Conservation (phyloP, 1,140 invertebrate genomes). For the Cyphomyrmex costatus region DNA sequence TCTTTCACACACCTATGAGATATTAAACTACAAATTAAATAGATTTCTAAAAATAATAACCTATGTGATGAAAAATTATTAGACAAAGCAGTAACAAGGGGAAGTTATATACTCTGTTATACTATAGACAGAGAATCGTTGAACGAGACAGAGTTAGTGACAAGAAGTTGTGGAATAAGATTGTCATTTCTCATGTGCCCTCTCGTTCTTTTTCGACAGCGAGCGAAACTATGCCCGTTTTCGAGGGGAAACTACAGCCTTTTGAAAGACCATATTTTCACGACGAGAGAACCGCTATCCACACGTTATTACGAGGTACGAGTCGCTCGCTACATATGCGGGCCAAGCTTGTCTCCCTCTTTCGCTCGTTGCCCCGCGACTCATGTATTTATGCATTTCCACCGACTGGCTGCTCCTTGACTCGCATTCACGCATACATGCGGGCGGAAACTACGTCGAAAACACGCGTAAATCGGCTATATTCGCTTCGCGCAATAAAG, state of each 20-base stretch:
- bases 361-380: slow-evolving; percentile 79
- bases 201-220: slow-evolving; percentile 16
- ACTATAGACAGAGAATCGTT: neutral
- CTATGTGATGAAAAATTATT: neutral
- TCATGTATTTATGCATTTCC: slow-evolving; percentile 86
- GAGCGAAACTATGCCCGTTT: slow-evolving; percentile 67
- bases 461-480: slow-evolving; percentile 42
- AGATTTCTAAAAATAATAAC: neutral
- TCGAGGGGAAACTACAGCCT: slow-evolving; percentile 76
- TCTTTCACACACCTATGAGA: neutral
- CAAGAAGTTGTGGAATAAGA: slow-evolving; percentile 50
- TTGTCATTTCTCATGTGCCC: slow-evolving; percentile 66
- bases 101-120: no score
- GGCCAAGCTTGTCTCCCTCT: slow-evolving; percentile 76
- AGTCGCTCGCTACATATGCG: slow-evolving; percentile 81
- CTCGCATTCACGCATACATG: slow-evolving; percentile 68
- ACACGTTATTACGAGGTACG: slow-evolving; percentile 82
- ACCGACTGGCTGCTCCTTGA: slow-evolving; percentile 76
- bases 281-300: slow-evolving; percentile 75
- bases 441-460: neutral
- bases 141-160: slow-evolving; percentile 1
- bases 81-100: neutral
- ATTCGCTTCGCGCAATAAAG: slow-evolving; percentile 1
- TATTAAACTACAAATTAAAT: neutral
- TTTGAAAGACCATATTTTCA: slow-evolving; percentile 83